A percentile compares a stretch with the other conserved stretches of the same genome.
phyloP scores from a whole-genome alignment of 2,113 vertebrate genomes.

The Urocolius indicus region DNA sequence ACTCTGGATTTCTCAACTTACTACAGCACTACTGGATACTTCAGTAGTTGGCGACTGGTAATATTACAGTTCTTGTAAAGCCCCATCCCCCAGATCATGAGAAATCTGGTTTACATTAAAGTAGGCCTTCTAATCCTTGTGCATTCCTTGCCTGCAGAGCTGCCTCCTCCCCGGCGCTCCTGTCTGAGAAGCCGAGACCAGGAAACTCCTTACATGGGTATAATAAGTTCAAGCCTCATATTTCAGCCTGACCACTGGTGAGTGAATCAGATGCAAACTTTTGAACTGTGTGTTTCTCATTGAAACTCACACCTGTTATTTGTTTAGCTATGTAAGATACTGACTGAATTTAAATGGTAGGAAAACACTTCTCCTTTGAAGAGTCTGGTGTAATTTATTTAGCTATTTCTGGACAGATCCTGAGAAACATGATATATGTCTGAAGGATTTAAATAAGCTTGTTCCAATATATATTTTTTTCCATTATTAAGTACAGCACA shows the following conservation, averaged over 20 bases:
- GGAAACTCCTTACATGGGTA: constrained; percentile 30
- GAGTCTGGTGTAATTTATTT: not conserved
- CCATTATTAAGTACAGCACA: not conserved
- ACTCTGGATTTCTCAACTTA: not conserved
- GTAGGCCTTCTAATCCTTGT: not conserved
- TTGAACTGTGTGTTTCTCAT: not conserved
- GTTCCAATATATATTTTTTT: constrained; percentile 2
- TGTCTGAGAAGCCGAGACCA: not conserved
- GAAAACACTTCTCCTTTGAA: constrained; percentile 48
- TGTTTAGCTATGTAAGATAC: constrained; percentile 6
- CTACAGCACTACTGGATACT: not conserved
- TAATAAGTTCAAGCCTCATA: not conserved
- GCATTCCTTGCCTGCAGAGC: constrained; percentile 7
- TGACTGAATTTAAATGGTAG: not conserved
- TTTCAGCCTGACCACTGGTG: not conserved
- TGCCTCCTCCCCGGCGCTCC: not conserved
- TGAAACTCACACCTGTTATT: not conserved
- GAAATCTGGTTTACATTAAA: constrained; percentile 52
- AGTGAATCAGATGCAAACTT: constrained; percentile 15
- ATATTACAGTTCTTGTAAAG: not conserved
- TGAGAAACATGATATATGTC: not conserved
- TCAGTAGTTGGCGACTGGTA: not conserved
- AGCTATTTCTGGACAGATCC: not conserved
- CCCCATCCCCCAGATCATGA: not conserved
- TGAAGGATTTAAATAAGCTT: constrained; percentile 21